A percentile compares a stretch with the other conserved stretches of the same genome.
Conservation (phyloP, 2,888 invertebrate genomes). For the Osmoderma eremita region DNA sequence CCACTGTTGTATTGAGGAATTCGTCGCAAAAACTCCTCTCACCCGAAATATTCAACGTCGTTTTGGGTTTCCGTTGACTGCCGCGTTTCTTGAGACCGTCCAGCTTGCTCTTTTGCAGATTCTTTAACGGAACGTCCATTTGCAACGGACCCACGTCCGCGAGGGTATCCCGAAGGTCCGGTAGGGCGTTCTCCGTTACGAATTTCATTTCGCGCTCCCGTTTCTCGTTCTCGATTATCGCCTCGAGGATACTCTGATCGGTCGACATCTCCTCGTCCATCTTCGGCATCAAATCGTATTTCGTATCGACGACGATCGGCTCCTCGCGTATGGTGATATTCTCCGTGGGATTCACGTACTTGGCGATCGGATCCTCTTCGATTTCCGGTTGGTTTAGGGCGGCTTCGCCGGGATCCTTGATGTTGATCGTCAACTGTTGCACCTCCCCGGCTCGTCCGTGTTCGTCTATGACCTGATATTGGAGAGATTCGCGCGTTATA, state of each 20-base stretch:
- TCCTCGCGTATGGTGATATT: constrained; percentile 32
- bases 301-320: constrained; percentile 13
- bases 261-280: constrained; percentile 40
- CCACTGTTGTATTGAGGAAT: constrained; percentile 37
- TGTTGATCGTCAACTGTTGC: constrained; percentile 53
- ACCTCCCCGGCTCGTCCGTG: constrained; percentile 59
- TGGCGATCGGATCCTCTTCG: constrained; percentile 41
- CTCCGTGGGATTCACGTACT: constrained; percentile 43
- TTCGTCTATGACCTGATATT: constrained; percentile 61
- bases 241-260: constrained; percentile 41
- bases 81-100: constrained; percentile 32
- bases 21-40: constrained; percentile 41
- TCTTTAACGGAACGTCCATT: constrained; percentile 27
- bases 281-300: constrained; percentile 26
- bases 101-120: constrained; percentile 32
- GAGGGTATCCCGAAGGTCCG: constrained; percentile 16
- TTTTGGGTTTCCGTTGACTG: constrained; percentile 5
- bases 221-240: constrained; percentile 40
- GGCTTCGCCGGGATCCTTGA: constrained; percentile 28
- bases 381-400: constrained; percentile 8
- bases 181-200: constrained; percentile 19
- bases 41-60: constrained; percentile 6
- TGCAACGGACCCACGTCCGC: constrained; percentile 7
- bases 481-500: constrained; percentile 57
- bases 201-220: constrained; percentile 39